phyloP scores from a whole-genome alignment of 2,113 vertebrate genomes.

The Lethenteron reissneri region DNA sequence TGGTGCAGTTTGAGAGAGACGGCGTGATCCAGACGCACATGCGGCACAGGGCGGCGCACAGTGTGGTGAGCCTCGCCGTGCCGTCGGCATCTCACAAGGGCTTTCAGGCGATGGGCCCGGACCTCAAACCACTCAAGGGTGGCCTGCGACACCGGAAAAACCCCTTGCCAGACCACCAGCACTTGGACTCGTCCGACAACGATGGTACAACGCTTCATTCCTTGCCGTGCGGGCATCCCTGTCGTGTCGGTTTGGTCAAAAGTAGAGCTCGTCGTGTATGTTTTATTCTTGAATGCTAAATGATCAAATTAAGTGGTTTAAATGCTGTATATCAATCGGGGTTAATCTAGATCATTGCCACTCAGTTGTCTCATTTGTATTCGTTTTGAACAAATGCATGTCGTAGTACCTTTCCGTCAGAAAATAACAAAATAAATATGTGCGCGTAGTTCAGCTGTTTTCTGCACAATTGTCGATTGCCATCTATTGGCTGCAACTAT shows the following conservation, averaged over 20 bases:
- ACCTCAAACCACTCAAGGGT: constrained; percentile 28
- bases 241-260: neutral
- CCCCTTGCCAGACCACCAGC: constrained; percentile 76
- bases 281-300: neutral
- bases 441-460: neutral
- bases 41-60: constrained; percentile 81
- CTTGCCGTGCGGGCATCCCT: neutral
- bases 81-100: neutral
- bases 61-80: constrained; percentile 20
- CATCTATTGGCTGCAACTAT: neutral
- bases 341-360: neutral
- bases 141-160: constrained; percentile 71
- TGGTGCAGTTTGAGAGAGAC: constrained; percentile 94
- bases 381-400: neutral
- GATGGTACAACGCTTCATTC: constrained; percentile 34
- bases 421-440: neutral
- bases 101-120: neutral
- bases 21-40: constrained; percentile 89
- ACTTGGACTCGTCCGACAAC: constrained; percentile 78
- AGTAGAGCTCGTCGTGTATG: neutral
- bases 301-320: neutral
- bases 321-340: neutral
- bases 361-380: neutral
- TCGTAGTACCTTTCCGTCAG: neutral
- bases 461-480: neutral